These are phyloP conservation scores for Cossypha dichroa DNA, from an alignment of 2,797 vertebrate species.

Conservation along the genomic window DNA sequence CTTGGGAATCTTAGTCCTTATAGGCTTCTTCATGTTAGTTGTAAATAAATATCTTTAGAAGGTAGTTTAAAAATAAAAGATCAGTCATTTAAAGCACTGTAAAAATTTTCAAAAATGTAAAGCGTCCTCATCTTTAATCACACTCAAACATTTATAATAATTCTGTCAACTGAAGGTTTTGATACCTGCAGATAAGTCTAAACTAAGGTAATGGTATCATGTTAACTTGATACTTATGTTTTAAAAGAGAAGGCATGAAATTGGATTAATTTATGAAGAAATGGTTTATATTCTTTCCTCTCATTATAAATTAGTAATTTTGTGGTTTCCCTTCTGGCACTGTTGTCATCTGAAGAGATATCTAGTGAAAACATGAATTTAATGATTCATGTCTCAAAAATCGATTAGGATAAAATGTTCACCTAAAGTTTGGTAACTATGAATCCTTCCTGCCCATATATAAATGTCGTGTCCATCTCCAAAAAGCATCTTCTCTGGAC, in stretches of 20 bases:
- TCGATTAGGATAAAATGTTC: accelerated
- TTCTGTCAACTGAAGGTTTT: background rate
- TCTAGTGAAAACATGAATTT: background rate
- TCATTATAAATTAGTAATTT: background rate
- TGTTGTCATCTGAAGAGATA: background rate
- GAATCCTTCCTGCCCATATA: background rate
- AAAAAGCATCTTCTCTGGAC: background rate
- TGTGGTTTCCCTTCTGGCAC: background rate
- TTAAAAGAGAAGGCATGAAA: background rate
- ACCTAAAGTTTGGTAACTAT: background rate
- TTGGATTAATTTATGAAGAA: background rate
- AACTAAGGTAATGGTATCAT: background rate
- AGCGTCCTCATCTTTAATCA: background rate
- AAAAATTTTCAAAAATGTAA: background rate
- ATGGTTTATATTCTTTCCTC: background rate
- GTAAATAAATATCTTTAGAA: background rate
- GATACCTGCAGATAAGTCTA: background rate
- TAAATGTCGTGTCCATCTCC: background rate
- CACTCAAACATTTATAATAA: background rate
- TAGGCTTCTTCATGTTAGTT: background rate
- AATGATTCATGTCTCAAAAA: background rate
- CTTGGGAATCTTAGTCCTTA: background rate
- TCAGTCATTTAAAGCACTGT: background rate
- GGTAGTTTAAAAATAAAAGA: background rate
- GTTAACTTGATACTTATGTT: background rate